A percentile compares a stretch with the other conserved stretches of the same genome.
Evolutionary conservation across 2,888 invertebrate species (phyloP).

Genomic region (Spilarctia lutea): DNA sequence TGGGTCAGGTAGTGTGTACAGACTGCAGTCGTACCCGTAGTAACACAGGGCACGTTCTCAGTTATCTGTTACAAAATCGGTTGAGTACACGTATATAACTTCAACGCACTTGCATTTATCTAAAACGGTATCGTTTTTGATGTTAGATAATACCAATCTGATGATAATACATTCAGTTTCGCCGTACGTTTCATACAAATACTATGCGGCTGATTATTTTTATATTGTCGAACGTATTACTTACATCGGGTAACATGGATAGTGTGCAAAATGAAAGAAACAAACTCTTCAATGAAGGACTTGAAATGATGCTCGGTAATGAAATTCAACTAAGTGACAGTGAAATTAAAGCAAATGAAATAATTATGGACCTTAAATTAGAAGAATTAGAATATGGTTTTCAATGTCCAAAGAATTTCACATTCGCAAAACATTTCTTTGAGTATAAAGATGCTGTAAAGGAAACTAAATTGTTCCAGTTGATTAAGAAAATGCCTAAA

Average conservation of each 20-base stretch:
- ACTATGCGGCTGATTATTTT: slow-evolving; percentile 30
- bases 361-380: slow-evolving; percentile 86
- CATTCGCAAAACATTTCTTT: slow-evolving; percentile 90
- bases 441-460: slow-evolving; percentile 87
- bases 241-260: slow-evolving; percentile 40
- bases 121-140: slow-evolving; percentile 4
- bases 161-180: slow-evolving; percentile 20
- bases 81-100: slow-evolving; percentile 9
- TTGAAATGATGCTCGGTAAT: slow-evolving; percentile 82
- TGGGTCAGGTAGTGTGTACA: background rate
- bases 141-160: slow-evolving; percentile 43
- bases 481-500: slow-evolving; percentile 91
- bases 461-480: slow-evolving; percentile 87
- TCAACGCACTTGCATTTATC: slow-evolving; percentile 7
- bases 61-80: slow-evolving; percentile 20
- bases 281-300: slow-evolving; percentile 81
- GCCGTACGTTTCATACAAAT: background rate
- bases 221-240: slow-evolving; percentile 33
- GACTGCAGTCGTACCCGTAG: background rate
- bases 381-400: slow-evolving; percentile 82
- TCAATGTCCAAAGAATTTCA: slow-evolving; percentile 70
- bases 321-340: slow-evolving; percentile 79
- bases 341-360: slow-evolving; percentile 85
- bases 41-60: background rate
- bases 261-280: slow-evolving; percentile 66